Evolutionary conservation across 2,888 invertebrate species (phyloP), one percentile per base, ranked within the genome.

Genomic region (Trimorus sp.): DNA sequence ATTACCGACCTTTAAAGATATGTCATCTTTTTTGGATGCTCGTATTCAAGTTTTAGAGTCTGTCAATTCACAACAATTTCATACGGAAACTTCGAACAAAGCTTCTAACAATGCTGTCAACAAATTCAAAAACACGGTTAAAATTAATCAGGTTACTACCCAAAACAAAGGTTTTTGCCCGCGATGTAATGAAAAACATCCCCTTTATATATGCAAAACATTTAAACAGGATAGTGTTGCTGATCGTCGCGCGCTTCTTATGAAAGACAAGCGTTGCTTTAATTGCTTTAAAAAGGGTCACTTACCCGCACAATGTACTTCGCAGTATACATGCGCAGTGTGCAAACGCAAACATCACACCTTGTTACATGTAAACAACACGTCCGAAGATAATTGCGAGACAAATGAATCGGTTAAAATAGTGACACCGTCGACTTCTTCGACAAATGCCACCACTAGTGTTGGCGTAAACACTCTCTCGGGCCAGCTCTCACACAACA

Each of bases 261-360:
- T 16, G 16, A 51, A 51, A 8, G n/a, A 15, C 8, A 51, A 14
- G 16, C 8, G 9, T 7, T 51, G 51, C 16, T 51, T 51, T 9
- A 51, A 51, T 51, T 51, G 51, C 16, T 51, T 51, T 7, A 7
- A 9, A 5, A 15, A n/a, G 16, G 15, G 14, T 7, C 51, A 51
- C 9, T 15, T 9, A 9, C 5, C 51, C 5, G 15, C 15, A 51
- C 8, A 51, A 51, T 51, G 51, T 51, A 7, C 7, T 2, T 51
- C 51, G n/a, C 3, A 2, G 51, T 6, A 51, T 51, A 16, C 16
- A n/a, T 51, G 51, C 16, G 16, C 14, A 2, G 7, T 15, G 3
- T 51, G 51, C n/a, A 51, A 14, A 51, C 14, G 51, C 8, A 51
- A 51, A 51, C 51, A 51, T 14, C 51, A 51, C n/a, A 15, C 51